Evolutionary conservation across 2,113 vertebrate genomes (phyloP), one percentile per base, ranked within the genome.

Genomic region (Epinephelus fuscoguttatus): DNA sequence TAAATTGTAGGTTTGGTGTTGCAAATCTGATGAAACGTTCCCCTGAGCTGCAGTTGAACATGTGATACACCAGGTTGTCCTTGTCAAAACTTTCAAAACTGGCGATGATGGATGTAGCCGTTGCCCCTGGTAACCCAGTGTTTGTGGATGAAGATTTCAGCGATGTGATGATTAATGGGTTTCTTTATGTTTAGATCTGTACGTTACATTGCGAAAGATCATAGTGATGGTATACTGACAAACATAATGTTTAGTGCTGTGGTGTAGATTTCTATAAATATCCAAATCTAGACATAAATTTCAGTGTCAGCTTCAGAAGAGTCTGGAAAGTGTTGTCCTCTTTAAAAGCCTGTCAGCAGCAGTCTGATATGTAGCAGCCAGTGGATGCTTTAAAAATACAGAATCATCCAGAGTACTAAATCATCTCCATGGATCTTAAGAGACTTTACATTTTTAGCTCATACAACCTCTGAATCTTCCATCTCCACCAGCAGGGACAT

Each of bases 341-440:
- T 40, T 30, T 60, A 60, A 83, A 78, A 73, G 75, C 70, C 75
- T 78, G 62, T 69, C 69, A 78, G 74, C 80, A 42, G 66, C 49
- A 21, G 67, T 33, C 18, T 82, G 63, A 75, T n/a, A 30, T 69
- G 62, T 25, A 30, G 55, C 56, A 69, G 57, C 4, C 1, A 57
- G 33, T 53, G 64, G 33, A 75, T 12, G 4, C 45, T 59, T 25
- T 37, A 53, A 47, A 68, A 75, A 62, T n/a, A 30, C 12, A 21
- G 18, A 63, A 18, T 63, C 47, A 62, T 63, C 30, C 18, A 33
- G 70, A 27, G 11, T 59, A 21, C 13, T 66, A 66, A 70, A 77
- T 83, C 53, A 59, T 72, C 60, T 71, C 12, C 3, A 4, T 63
- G 52, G 59, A 60, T 57, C 71, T 56, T 50, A 66, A 71, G 25